Percentiles rank a stretch among this genome's conserved stretches.
These are phyloP conservation scores for Drosophila seclusa DNA, from an alignment of 2,888 invertebrate species.

Conservation along the genomic window DNA sequence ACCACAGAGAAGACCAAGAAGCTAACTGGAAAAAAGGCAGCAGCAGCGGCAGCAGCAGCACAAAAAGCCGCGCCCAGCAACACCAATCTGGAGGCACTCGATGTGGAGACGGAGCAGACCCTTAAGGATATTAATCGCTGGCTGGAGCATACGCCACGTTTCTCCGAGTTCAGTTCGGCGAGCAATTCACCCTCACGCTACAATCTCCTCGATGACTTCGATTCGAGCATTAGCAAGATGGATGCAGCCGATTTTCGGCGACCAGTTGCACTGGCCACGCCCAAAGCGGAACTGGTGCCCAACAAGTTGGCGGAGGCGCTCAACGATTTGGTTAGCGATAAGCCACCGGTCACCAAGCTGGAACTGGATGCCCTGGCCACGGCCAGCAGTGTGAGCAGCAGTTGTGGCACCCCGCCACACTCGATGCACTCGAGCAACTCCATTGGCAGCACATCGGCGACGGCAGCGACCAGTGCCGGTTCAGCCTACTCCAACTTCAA, in stretches of 20 bases:
- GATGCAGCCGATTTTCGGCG: conserved; percentile 85
- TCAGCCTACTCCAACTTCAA: conserved; percentile 64
- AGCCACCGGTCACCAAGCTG: conserved; percentile 21
- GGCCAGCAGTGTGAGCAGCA: conserved; percentile 81
- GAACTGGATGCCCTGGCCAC: conserved; percentile 55
- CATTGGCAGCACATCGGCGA: conserved; percentile 83
- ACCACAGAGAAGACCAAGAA: conserved; percentile 55
- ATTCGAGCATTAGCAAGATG: conserved; percentile 85
- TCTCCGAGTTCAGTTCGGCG: conserved; percentile 90
- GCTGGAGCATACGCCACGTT: conserved; percentile 93
- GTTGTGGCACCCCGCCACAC: conserved; percentile 83
- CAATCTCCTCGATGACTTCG: conserved; percentile 88
- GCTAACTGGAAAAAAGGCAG: conserved; percentile 47
- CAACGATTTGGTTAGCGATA: conserved; percentile 85
- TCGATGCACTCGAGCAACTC: conserved; percentile 82
- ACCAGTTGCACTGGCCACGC: conserved; percentile 84
- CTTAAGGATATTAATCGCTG: conserved; percentile 95
- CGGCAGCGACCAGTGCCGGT: conserved; percentile 76
- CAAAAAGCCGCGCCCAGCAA: conserved; percentile 77
- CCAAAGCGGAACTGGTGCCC: conserved; percentile 84
- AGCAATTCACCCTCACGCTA: conserved; percentile 91
- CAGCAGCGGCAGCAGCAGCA: conserved; percentile 40
- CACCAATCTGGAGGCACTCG: conserved; percentile 88
- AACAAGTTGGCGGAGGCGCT: conserved; percentile 85
- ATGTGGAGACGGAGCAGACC: conserved; percentile 88